These are phyloP conservation scores for Chrysocyon brachyurus DNA, from an alignment of 2,797 vertebrate species.

Conservation along the genomic window DNA sequence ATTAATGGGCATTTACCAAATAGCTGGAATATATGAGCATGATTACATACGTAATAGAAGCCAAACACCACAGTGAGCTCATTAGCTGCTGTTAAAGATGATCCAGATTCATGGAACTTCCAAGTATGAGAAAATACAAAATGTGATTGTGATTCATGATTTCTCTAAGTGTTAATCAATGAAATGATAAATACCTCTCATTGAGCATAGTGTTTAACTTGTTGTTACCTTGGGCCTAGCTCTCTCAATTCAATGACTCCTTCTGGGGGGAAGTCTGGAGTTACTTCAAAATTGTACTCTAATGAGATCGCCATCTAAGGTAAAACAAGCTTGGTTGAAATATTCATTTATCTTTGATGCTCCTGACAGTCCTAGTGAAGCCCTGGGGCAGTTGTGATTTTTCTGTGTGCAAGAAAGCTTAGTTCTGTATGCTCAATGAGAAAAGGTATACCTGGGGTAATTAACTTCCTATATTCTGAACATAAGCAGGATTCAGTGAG, in stretches of 20 bases:
- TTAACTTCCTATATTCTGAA: neutral
- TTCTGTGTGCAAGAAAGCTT: neutral
- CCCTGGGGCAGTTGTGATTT: neutral
- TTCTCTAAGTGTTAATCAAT: neutral
- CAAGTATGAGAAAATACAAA: neutral
- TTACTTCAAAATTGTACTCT: neutral
- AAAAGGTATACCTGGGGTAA: neutral
- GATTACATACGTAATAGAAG: neutral
- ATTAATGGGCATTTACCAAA: neutral
- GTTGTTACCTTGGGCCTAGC: neutral
- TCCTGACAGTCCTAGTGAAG: neutral
- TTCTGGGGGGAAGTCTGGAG: neutral
- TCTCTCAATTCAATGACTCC: neutral
- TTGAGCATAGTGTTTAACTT: neutral
- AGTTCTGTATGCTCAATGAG: neutral
- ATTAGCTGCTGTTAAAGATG: neutral
- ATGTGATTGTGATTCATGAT: neutral
- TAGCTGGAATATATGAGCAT: neutral
- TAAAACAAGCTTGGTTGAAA: constrained; percentile 31
- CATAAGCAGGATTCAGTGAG: neutral
- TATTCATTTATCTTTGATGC: neutral
- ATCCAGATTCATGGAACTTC: neutral
- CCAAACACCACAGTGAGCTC: neutral
- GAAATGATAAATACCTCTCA: neutral
- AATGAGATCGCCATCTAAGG: neutral